Evolutionary conservation across 2,888 invertebrate genomes (phyloP), one percentile per base, ranked within the genome.

Genomic region (Meghimatium bilineatum): DNA sequence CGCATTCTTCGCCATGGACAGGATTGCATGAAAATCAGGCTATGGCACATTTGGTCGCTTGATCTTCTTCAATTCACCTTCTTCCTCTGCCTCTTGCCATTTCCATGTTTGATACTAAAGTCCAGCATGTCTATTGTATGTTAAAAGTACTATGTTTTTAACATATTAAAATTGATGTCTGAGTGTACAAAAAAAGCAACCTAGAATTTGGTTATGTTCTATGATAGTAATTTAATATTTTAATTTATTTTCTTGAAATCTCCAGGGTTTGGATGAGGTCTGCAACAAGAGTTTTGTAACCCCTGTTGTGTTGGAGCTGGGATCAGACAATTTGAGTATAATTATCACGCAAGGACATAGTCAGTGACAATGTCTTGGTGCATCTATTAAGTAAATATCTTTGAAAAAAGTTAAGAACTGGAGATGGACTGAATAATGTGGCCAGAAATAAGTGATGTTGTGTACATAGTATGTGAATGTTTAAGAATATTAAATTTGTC

Each of bases 231-330:
- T 20, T 56, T 56, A 56, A 56, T 17, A 3, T 6, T 56, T 56
- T 56, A 2, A 23, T 56, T 8, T 44, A 44, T 44, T 44, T 56
- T 56, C 56, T 56, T 6, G 8, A 23, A 56, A 6, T 20, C 34
- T 34, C 32, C 34, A 93, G 93, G 96, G 96, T 91, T 94, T 98
- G 84, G 95, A 95, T 80, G 94, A 95, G 6, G 92, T 96, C 66
- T 96, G 96, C 0, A 94, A 94, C 49, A 96, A 96, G 92, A 95
- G 95, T 26, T 96, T 96, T 87, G 93, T 94, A 0, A 95, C 96
- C 8, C 97, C 97, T 52, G 85, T 93, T 5, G 94, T 95, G 87
- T 94, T 96, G 29, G 88, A 88, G 71, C 78, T 82, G 20, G 76
- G 76, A 8, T 52, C 82, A 52, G 74, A 74, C 32, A 52, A 52